Evolutionary conservation across 2,797 vertebrate species (phyloP).

Genomic region (Gymnothorax reevesii): DNA sequence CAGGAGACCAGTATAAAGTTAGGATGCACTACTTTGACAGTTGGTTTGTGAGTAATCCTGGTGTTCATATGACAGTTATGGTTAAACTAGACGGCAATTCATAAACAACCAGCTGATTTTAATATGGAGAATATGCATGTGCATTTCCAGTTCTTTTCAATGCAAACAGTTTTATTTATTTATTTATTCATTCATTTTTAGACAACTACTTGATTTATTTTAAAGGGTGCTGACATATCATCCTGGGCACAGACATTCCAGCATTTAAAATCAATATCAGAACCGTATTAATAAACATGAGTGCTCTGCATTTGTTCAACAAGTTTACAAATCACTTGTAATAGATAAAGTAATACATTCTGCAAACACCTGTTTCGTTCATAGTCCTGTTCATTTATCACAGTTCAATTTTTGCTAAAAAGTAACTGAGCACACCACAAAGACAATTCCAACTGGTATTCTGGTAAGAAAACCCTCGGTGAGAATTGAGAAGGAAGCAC

Average conservation of each 20-base stretch:
- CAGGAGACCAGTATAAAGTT: not conserved
- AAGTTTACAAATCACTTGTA: not conserved
- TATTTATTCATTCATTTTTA: not conserved
- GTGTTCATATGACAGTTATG: not conserved
- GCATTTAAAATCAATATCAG: not conserved
- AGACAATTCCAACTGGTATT: not conserved
- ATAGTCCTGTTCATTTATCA: not conserved
- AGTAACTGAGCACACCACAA: not conserved
- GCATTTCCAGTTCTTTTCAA: not conserved
- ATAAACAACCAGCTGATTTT: not conserved
- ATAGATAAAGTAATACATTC: not conserved
- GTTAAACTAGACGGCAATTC: constrained; percentile 2
- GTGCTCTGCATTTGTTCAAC: not conserved
- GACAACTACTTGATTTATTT: not conserved
- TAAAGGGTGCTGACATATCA: not conserved
- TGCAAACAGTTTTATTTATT: not conserved
- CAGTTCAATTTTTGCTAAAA: not conserved
- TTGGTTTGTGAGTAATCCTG: not conserved
- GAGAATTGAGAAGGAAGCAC: constrained; percentile 39
- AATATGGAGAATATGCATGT: not conserved
- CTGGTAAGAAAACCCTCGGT: constrained; percentile 44
- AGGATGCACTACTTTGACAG: not conserved
- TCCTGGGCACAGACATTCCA: not conserved
- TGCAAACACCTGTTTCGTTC: not conserved
- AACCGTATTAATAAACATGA: constrained; percentile 44